A percentile compares a stretch with the other conserved stretches of the same genome.
Evolutionary conservation across 2,888 invertebrate genomes (phyloP).

Genomic region (Idaea dimidiata): DNA sequence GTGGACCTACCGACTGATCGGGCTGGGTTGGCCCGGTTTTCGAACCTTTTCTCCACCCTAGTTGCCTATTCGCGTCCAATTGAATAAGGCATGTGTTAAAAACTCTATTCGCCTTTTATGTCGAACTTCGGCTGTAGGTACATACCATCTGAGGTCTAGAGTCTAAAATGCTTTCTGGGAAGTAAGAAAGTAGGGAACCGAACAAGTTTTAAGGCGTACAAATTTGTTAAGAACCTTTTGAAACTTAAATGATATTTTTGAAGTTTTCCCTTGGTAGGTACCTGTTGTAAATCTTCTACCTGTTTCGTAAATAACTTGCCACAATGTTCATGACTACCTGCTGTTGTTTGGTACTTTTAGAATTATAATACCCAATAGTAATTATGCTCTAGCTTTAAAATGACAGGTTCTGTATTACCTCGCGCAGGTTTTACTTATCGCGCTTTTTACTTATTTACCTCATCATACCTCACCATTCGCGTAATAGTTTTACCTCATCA

Average conservation of each 20-base stretch:
- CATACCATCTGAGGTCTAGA: conserved; percentile 38
- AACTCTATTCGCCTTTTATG: conserved; percentile 48
- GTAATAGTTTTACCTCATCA: too few relatives aligned
- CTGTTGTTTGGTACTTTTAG: conserved; percentile 9
- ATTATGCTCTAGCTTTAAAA: not conserved
- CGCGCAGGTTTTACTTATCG: not conserved
- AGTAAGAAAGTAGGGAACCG: conserved; percentile 11
- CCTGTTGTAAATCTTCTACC: conserved; percentile 12
- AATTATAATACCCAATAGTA: not conserved
- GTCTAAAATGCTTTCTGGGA: conserved; percentile 23
- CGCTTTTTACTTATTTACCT: too few relatives aligned
- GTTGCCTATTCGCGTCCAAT: conserved; percentile 46
- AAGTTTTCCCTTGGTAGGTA: conserved; percentile 1
- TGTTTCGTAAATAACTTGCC: conserved; percentile 8
- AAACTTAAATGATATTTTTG: conserved; percentile 10
- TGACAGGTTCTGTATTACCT: not conserved
- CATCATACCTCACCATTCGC: too few relatives aligned
- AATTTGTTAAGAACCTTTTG: conserved; percentile 12
- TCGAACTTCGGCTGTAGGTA: conserved; percentile 31
- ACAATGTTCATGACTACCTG: not conserved
- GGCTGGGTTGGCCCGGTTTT: conserved; percentile 40
- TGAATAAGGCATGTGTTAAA: conserved; percentile 50
- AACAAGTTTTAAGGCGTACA: conserved; percentile 12
- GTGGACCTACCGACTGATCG: conserved; percentile 63
- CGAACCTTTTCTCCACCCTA: conserved; percentile 50